Evolutionary conservation across 2,888 invertebrate genomes (phyloP), one percentile per base, ranked within the genome.

Genomic region (Rhagonycha lutea): DNA sequence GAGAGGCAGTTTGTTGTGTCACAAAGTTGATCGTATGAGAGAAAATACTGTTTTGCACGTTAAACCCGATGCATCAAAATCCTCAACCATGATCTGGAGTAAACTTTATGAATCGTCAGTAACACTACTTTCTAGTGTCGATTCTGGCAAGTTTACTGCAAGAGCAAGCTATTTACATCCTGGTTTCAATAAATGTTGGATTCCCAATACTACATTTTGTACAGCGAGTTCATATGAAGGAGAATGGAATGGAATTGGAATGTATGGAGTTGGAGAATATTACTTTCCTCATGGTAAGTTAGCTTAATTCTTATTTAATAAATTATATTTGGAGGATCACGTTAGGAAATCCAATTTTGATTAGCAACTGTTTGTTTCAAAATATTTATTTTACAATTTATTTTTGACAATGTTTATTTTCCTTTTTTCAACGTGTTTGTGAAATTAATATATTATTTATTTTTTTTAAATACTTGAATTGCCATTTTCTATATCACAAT

Each of bases 211-310:
- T 2, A 28, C 62, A 18, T 82, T 80, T 65, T 75, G 65, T 10
- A 92, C 91, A 0, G 90, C 90, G 1, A 92, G 92, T 74, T 84
- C 83, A 24, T 93, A 92, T 81, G 86, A 87, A 65, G 93, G 93
- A 65, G 88, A 89, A 9, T 92, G 91, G 91, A 89, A 92, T 82
- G 84, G 88, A 2, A 83, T 90, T 0, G 91, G 91, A 32, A 92
- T 93, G 91, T 89, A 90, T 26, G 93, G 93, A 24, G 85, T 85
- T 69, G 93, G 93, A 28, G 86, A 85, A 62, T 94, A 92, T 84
- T 87, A 86, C 0, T 91, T 91, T 83, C 90, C 91, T 3, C 90
- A 92, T 83, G 91, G 92, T 89, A 85, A 84, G 81, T 7, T 7
- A 7, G n/a, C n/a, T n/a, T 12, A n/a, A 7, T 5, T 2, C n/a